Evolutionary conservation across 2,888 invertebrate genomes (phyloP).

Genomic region (Azorinus chamasolen): DNA sequence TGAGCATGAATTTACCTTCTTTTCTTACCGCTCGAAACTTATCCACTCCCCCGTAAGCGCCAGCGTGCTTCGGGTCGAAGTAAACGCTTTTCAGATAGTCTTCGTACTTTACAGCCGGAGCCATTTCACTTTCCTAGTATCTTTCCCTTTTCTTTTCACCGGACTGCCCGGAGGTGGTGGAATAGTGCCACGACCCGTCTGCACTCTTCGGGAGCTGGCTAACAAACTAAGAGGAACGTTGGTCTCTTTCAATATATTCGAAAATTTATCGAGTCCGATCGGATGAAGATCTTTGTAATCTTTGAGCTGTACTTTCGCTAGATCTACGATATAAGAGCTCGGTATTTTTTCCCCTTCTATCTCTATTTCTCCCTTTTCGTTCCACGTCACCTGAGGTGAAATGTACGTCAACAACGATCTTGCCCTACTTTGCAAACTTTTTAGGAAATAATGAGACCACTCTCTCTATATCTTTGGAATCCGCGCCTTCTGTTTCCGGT

Average conservation of each 20-base stretch:
- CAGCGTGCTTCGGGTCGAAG: too few relatives aligned
- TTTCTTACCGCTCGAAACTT: slow-evolving; percentile 57
- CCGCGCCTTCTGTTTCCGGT: too few relatives aligned
- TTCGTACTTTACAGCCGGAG: slow-evolving; percentile 35
- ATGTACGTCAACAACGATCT: slow-evolving; percentile 22
- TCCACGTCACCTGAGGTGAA: slow-evolving; percentile 28
- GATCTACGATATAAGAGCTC: slow-evolving; percentile 43
- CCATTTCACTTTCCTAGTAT: slow-evolving; percentile 42
- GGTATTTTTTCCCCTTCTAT: slow-evolving; percentile 25
- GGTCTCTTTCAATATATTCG: slow-evolving; percentile 18
- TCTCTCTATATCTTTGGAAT: too few relatives aligned
- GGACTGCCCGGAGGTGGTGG: slow-evolving; percentile 43
- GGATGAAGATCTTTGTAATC: slow-evolving; percentile 45
- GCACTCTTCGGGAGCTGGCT: slow-evolving; percentile 21
- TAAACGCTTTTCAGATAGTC: slow-evolving; percentile 49
- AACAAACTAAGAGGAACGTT: slow-evolving; percentile 45
- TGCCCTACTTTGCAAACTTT: slow-evolving; percentile 19
- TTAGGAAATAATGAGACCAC: slow-evolving; percentile 33
- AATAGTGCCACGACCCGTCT: slow-evolving; percentile 21
- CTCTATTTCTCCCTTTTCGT: slow-evolving; percentile 44
- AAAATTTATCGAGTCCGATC: slow-evolving; percentile 18
- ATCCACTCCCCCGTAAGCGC: too few relatives aligned
- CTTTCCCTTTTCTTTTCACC: slow-evolving; percentile 15
- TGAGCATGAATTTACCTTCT: slow-evolving; percentile 52
- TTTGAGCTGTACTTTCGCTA: slow-evolving; percentile 41